Percentiles rank a stretch among this genome's conserved stretches.
Conservation (phyloP, 2,888 invertebrate species). For the Platycnemis pennipes region DNA sequence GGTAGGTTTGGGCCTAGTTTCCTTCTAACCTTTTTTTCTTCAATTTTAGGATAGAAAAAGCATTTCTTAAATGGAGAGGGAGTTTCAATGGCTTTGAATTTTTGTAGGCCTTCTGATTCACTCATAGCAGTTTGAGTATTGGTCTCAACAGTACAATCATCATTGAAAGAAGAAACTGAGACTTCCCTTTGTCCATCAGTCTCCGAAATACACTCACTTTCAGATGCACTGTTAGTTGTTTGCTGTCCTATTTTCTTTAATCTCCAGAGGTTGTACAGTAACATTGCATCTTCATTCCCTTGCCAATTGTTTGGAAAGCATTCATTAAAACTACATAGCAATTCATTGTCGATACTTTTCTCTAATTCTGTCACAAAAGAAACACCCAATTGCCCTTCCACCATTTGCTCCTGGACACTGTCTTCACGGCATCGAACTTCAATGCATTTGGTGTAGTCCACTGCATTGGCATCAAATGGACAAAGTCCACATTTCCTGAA, state of each 20-base stretch:
- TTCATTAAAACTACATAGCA: background rate
- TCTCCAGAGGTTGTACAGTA: background rate
- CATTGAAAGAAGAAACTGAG: too few species aligned
- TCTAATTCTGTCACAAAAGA: background rate
- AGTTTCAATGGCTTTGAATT: background rate
- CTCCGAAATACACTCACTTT: background rate
- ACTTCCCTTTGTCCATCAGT: background rate
- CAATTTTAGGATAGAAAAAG: background rate
- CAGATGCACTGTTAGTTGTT: background rate
- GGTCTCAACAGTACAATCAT: background rate
- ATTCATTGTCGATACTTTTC: background rate
- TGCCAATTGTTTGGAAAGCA: background rate
- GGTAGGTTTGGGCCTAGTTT: background rate
- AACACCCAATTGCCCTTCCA: background rate
- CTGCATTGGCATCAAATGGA: constrained; percentile 68
- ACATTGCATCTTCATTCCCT: background rate
- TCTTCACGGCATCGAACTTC: background rate
- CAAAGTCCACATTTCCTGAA: background rate
- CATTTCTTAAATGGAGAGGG: constrained; percentile 1
- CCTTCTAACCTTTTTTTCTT: constrained; percentile 1
- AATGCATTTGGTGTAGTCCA: constrained; percentile 58
- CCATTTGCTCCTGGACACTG: background rate
- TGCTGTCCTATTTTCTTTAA: background rate
- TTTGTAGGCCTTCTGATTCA: background rate
- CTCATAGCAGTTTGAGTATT: background rate